Evolutionary conservation across 1,140 invertebrate genomes (phyloP), one percentile per base, ranked within the genome.

Genomic region (Eubasilissa regina): DNA sequence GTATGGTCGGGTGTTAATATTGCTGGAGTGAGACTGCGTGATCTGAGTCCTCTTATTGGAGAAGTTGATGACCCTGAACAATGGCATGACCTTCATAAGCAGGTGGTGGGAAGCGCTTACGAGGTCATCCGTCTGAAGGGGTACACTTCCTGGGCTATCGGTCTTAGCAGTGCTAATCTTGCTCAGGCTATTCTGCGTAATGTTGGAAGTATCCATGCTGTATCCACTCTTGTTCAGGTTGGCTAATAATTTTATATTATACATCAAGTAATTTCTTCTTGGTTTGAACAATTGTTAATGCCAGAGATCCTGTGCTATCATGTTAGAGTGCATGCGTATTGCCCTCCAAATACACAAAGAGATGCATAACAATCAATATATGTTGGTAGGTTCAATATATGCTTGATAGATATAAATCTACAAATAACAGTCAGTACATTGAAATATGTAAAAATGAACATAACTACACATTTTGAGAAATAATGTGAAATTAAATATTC

Each of bases 1-100:
- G 95, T 98, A 0, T 98, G 97, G 97, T 97, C 96, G 10, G 95
- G 95, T 13, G 95, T 97, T 1, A 98, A 97, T 86, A 92, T 98
- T 11, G 96, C 96, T 43, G 96, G 97, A 10, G 95, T 97, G 4
- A 91, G 94, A 10, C 88, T 98, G 35, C 91, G 92, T 74, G 95
- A 97, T 83, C 83, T 97, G 9, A 93, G 97, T 85, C 92, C 93
- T 7, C 88, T 90, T 12, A 88, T 96, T 55, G 96, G 95, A 58
- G 92, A 92, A 0, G 88, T 91, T 0, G 88, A 91, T 10, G 96
- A 97, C 85, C 86, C 90, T 10, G 95, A 97, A 85, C 91, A 95
- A 58, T 97, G 95, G 94, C 87, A 91, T 70, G 90, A 94, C 35
- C 85, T 97, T 13, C 88, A 89, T 77, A 84, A 84, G 19, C 83